These are phyloP conservation scores for Ranitomeya variabilis DNA, from an alignment of 2,113 vertebrate species.

Conservation along the genomic window DNA sequence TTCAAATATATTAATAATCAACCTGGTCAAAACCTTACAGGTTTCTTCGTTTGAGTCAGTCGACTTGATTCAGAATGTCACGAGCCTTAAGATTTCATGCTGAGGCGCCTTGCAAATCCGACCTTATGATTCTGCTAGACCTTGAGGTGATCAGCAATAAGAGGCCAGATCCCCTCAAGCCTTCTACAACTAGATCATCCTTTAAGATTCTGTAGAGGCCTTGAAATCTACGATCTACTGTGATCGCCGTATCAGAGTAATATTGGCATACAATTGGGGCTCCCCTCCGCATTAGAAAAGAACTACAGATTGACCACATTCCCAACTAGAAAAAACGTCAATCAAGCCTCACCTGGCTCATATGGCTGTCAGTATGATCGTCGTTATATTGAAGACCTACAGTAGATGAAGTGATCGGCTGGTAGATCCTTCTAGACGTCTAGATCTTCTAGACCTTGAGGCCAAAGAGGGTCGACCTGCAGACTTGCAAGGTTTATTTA, in stretches of 20 bases:
- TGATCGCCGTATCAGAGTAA: conserved; percentile 84
- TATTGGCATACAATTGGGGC: conserved; percentile 89
- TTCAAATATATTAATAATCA: conserved; percentile 83
- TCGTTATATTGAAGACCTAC: conserved; percentile 91
- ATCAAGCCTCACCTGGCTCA: conserved; percentile 93
- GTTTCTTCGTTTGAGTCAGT: conserved; percentile 94
- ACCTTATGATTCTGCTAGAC: conserved; percentile 90
- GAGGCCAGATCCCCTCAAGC: conserved; percentile 89
- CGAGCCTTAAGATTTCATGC: conserved; percentile 91
- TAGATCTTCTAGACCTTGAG: conserved; percentile 91
- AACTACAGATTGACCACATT: conserved; percentile 88
- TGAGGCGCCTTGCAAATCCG: conserved; percentile 93
- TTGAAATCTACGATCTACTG: conserved; percentile 82
- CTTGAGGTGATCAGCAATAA: conserved; percentile 91
- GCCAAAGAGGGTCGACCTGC: conserved; percentile 95
- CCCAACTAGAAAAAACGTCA: conserved; percentile 90
- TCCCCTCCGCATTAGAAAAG: conserved; percentile 87
- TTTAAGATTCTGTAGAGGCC: conserved; percentile 83
- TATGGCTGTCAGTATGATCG: conserved; percentile 90
- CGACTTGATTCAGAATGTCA: conserved; percentile 94
- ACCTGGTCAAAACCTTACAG: conserved; percentile 94
- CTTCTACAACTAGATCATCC: conserved; percentile 89
- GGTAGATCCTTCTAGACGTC: conserved; percentile 94
- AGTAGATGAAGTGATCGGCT: conserved; percentile 89
- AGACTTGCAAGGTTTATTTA: conserved; percentile 97